Base-by-base conservation (phyloP, 2,113 vertebrate species). In the Murina feae region DNA sequence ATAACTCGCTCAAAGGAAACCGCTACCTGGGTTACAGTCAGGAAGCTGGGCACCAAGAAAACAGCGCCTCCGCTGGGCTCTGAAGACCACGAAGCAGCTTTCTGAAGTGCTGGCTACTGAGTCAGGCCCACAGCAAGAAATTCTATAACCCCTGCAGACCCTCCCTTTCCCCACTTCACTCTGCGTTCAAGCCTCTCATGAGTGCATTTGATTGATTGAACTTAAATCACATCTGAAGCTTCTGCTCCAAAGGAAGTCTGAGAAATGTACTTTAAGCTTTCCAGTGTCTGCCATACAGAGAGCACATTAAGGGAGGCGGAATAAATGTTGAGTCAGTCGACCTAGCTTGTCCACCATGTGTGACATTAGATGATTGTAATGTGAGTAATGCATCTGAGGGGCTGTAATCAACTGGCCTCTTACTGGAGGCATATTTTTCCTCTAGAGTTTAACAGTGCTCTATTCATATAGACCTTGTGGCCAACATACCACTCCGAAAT, bases 211-310 rank as follows among this genome's bases (percentile, higher is more conserved):
- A 84, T 30, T 84, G 58, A 92, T 2, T 55, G 35, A 92, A 90
- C 55, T 90, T 90, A 86, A 87, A 90, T 94, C 93, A 63, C 49
- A 30, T 72, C 35, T 84, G 44, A 37, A 82, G 39, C 23, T 65
- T 92, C 89, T 66, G 58, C n/a, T 92, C 51, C 51, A 90, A 80
- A 87, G 51, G 44, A 85, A 81, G n/a, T 76, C 82, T 86, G 44
- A 71, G 60, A 95, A 88, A 87, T 55, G 37, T 47, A 74, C 25
- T 74, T 72, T 39, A 83, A 88, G 30, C 9, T 93, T 66, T 85
- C 37, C 65, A 75, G 69, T 60, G 10, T 84, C 94, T 66, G 60
- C 51, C 44, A 39, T 58, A 81, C 47, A 78, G 72, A 91, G 95
- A 66, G 25, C 30, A 85, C 51, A 65, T 75, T 39, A 80, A 90